Conservation (phyloP, 1,140 invertebrate species). For the Charaxes varanes region DNA sequence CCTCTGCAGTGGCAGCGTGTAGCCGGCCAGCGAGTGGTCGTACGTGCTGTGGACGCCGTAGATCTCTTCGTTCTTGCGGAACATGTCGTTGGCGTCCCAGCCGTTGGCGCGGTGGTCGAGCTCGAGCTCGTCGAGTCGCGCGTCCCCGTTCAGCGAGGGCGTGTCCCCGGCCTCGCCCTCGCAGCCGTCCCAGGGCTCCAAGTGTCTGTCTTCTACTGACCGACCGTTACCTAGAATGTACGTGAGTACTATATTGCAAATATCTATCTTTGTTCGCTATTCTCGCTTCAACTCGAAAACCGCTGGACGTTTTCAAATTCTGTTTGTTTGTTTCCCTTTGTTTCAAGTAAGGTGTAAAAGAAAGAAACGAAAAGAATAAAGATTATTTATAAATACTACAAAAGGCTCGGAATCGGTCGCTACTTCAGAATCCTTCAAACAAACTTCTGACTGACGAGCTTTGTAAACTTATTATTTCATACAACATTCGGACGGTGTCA, state of each 20-base stretch:
- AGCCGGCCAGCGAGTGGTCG: slow-evolving; percentile 88
- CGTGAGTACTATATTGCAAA: too few species aligned
- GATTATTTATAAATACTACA: too few species aligned
- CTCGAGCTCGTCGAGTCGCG: slow-evolving; percentile 75
- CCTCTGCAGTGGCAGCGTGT: slow-evolving; percentile 90
- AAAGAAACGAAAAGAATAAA: too few species aligned
- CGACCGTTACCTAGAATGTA: slow-evolving; percentile 56
- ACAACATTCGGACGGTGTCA: too few species aligned
- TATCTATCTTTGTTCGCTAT: background rate
- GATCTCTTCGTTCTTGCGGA: slow-evolving; percentile 91
- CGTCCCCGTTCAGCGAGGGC: slow-evolving; percentile 71
- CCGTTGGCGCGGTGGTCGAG: slow-evolving; percentile 87
- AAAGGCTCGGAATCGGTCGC: too few species aligned
- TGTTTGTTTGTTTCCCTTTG: too few species aligned
- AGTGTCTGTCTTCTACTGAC: slow-evolving; percentile 82
- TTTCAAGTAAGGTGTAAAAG: too few species aligned
- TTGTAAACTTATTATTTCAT: too few species aligned
- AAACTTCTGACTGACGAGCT: too few species aligned
- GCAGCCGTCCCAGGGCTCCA: slow-evolving; percentile 91
- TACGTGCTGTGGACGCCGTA: slow-evolving; percentile 93
- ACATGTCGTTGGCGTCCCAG: slow-evolving; percentile 97
- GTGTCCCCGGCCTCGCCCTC: slow-evolving; percentile 69
- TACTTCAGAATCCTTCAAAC: too few species aligned
- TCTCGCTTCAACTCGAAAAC: too few species aligned
- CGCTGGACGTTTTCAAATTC: too few species aligned